Conservation (phyloP, 1,140 invertebrate genomes). For the Heliconius hewitsoni region DNA sequence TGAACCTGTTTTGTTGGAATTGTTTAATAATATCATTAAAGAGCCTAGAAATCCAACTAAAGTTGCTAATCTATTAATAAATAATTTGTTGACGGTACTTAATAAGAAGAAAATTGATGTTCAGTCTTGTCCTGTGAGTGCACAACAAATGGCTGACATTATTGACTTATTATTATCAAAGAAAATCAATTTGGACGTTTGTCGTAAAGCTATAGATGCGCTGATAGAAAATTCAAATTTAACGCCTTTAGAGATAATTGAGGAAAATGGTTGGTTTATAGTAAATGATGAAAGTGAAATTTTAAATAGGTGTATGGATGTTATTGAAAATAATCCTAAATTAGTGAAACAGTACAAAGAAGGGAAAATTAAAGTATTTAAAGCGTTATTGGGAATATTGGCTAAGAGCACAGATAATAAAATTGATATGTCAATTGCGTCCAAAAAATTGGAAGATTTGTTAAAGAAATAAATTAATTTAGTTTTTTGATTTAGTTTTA, state of each 20-base stretch:
- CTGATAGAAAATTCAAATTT: constrained; percentile 76
- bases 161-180: constrained; percentile 82
- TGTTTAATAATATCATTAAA: constrained; percentile 84
- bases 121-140: constrained; percentile 80
- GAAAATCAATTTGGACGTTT: constrained; percentile 84
- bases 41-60: constrained; percentile 80
- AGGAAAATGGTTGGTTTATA: constrained; percentile 84
- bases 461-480: constrained; percentile 76
- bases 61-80: constrained; percentile 86
- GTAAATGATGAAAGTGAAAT: constrained; percentile 84
- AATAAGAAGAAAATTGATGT: constrained; percentile 84
- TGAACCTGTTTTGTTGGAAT: constrained; percentile 82
- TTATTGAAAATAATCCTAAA: constrained; percentile 86
- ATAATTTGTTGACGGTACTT: constrained; percentile 84
- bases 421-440: constrained; percentile 85
- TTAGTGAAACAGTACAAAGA: constrained; percentile 84
- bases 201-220: constrained; percentile 81
- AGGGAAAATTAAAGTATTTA: constrained; percentile 87
- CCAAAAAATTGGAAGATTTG: constrained; percentile 83
- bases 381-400: constrained; percentile 83
- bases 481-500: neutral
- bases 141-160: constrained; percentile 82
- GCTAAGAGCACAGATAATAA: constrained; percentile 82
- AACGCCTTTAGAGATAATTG: constrained; percentile 81
- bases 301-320: constrained; percentile 82